Percentiles rank a stretch among this genome's conserved stretches.
These are phyloP conservation scores for Ichneumon xanthorius DNA, from an alignment of 2,888 invertebrate species.

Conservation along the genomic window DNA sequence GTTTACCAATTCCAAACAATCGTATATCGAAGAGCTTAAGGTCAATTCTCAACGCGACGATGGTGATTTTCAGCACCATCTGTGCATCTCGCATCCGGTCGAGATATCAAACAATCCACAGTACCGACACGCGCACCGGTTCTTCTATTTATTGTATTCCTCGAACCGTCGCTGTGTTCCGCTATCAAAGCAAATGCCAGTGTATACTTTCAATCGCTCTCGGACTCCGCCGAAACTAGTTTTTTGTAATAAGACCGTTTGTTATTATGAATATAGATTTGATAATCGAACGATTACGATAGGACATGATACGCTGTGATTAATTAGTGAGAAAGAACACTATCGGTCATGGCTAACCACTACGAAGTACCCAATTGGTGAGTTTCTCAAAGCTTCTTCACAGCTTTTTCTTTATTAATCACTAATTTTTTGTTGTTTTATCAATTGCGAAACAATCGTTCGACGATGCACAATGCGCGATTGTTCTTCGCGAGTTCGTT, in stretches of 20 bases:
- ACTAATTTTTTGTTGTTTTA: conserved; percentile 2
- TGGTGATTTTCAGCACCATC: conserved; percentile 38
- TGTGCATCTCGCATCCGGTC: not conserved
- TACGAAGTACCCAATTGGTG: conserved; percentile 97
- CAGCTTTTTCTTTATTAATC: not conserved
- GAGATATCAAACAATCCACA: not conserved
- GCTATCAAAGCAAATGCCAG: conserved; percentile 57
- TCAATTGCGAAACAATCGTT: conserved; percentile 3
- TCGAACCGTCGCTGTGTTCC: conserved; percentile 13
- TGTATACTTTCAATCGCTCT: conserved; percentile 46
- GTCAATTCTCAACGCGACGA: conserved; percentile 10
- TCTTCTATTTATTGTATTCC: not conserved
- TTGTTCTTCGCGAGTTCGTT: not conserved
- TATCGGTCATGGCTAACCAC: conserved; percentile 91
- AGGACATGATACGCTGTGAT: conserved; percentile 39
- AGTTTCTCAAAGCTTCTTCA: conserved; percentile 75
- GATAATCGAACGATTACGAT: conserved; percentile 2
- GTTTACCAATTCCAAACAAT: no score
- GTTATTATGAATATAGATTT: conserved; percentile 16
- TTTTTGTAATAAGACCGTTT: conserved; percentile 3
- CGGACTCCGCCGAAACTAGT: not conserved
- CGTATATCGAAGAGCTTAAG: conserved; percentile 3
- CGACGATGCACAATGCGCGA: not conserved
- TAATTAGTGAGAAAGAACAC: conserved; percentile 1
- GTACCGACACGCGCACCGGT: not conserved